Base-by-base conservation (phyloP, 1,140 invertebrate genomes). In the Polypedilum pembai region DNA sequence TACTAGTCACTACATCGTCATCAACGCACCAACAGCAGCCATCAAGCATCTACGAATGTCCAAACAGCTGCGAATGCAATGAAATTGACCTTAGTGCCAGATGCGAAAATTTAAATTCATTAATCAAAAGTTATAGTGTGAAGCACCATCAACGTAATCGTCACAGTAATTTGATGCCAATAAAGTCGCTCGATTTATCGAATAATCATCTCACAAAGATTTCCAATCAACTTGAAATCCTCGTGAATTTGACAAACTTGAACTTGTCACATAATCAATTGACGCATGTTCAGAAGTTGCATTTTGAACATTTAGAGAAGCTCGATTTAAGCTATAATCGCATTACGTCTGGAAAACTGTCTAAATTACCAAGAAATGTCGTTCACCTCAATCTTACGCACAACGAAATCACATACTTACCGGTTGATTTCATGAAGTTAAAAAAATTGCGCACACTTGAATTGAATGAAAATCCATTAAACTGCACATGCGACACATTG, bases 331-430 rank as follows among this genome's bases (percentile, higher is more conserved):
- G 84, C 40, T 83, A 85, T 63, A 89, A 89, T 78, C 83, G 82
- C 69, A 80, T 89, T 75, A 83, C 83, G 76, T 82, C 81, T 18
- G 78, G 85, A 10, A 84, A 84, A 75, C 77, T 87, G 18, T 74
- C 79, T 15, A 80, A 83, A 76, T 78, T 89, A 78, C 87, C 88
- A n/a, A 82, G 80, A 76, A 85, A 86, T 78, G 80, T 89, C 76
- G 85, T 86, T 81, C 83, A 85, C 41, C 81, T 89, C 77, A 86
- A 89, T 80, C 82, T 89, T 80, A 85, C 86, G 75, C 83, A 86
- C 76, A 89, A 88, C 81, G 80, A 85, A 40, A 83, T 89, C 76
- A 81, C 79, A 75, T 79, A 86, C 79, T 81, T 88, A 75, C 87
- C 88, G 8, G 77, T 83, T 76, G 85, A 88, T 77, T 77, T 87